A percentile compares a stretch with the other conserved stretches of the same genome.
Evolutionary conservation across 2,113 vertebrate species (phyloP).

Genomic region (Motacilla alba): DNA sequence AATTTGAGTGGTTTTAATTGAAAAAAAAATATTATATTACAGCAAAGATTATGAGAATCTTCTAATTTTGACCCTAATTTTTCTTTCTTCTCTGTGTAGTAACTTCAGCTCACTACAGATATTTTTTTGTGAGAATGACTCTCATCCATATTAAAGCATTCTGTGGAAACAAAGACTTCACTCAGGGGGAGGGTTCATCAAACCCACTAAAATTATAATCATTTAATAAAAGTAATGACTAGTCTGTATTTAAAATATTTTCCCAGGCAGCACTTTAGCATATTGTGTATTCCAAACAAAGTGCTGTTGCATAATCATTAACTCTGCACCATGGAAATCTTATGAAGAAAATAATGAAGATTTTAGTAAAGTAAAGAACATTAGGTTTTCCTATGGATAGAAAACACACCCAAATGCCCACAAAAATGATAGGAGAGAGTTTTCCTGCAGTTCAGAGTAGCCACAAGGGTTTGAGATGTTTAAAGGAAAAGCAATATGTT

Average conservation of each 20-base stretch:
- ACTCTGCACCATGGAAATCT: neutral
- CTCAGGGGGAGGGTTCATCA: slow-evolving; percentile 26
- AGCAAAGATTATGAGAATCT: neutral
- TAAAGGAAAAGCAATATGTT: neutral
- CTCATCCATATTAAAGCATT: slow-evolving; percentile 52
- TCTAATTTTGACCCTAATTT: neutral
- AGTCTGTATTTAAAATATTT: slow-evolving; percentile 58
- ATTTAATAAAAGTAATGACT: slow-evolving; percentile 58
- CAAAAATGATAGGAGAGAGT: neutral
- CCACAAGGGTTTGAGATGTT: neutral
- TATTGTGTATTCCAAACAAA: slow-evolving; percentile 55
- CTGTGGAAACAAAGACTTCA: slow-evolving; percentile 42
- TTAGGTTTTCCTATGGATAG: neutral
- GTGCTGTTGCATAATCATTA: slow-evolving; percentile 36
- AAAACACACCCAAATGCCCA: neutral
- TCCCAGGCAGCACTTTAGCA: slow-evolving; percentile 36
- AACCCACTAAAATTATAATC: slow-evolving; percentile 42
- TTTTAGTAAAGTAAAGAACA: neutral
- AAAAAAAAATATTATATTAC: neutral
- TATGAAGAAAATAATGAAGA: neutral
- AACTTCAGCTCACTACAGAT: neutral
- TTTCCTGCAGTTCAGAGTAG: neutral
- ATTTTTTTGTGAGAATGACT: slow-evolving; percentile 17
- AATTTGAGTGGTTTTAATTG: neutral
- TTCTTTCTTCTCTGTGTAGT: neutral